A percentile compares a stretch with the other conserved stretches of the same genome.
These are phyloP conservation scores for Spatula versicolor DNA, from an alignment of 2,797 vertebrate species.

Conservation along the genomic window DNA sequence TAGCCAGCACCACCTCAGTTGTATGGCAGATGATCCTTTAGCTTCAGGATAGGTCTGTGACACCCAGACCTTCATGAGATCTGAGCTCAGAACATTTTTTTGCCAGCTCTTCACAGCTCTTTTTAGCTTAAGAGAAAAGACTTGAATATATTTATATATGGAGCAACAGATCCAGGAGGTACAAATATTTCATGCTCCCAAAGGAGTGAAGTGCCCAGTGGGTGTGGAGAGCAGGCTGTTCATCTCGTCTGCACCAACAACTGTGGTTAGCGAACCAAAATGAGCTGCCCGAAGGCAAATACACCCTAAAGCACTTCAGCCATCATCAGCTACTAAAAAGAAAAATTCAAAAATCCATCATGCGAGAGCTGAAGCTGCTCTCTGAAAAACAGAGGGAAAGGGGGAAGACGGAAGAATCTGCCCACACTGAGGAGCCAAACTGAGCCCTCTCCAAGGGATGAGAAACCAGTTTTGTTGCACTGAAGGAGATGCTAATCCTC, in stretches of 20 bases:
- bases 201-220: not conserved
- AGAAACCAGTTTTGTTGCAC: not conserved
- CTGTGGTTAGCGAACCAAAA: not conserved
- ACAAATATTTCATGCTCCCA: not conserved
- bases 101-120: not conserved
- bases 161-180: rapidly evolving
- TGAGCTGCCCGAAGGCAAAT: not conserved
- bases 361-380: not conserved
- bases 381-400: not conserved
- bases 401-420: not conserved
- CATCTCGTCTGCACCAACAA: not conserved
- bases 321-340: not conserved
- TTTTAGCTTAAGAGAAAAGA: not conserved
- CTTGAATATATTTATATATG: not conserved
- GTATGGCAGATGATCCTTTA: not conserved
- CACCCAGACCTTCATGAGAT: not conserved
- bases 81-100: not conserved
- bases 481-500: not conserved
- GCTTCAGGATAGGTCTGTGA: not conserved
- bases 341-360: not conserved
- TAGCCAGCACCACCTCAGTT: not conserved
- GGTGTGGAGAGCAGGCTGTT: not conserved
- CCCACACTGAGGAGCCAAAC: not conserved
- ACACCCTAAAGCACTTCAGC: not conserved
- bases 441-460: not conserved